Evolutionary conservation across 2,113 vertebrate genomes (phyloP), one percentile per base, ranked within the genome.

Genomic region (Lophochroa leadbeateri): DNA sequence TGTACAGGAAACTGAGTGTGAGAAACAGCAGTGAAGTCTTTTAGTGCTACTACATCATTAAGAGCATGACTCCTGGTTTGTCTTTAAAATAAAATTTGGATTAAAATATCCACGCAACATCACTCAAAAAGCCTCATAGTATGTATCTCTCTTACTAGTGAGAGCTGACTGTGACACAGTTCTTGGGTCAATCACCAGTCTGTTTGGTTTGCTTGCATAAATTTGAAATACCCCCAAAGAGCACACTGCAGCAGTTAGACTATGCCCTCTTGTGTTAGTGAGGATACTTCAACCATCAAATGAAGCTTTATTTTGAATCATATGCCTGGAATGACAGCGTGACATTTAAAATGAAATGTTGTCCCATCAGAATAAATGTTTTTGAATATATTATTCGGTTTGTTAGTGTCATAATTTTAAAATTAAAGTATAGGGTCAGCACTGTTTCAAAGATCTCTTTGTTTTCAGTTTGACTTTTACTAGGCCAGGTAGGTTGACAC

Each of bases 361-460:
- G 78, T 82, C 72, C 64, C 29, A 67, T 87, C 72, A 94, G 90
- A 94, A 97, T 90, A 85, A 90, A 93, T 93, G 52, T 86, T 96
- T 90, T 5, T 49, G 72, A 90, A 46, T 64, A 19, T 68, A 43
- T 92, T 18, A 33, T 52, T 43, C 3, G 21, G 78, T 91, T 94
- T 91, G n/a, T 46, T 96, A 89, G 91, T 96, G 88, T 91, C 74
- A 58, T 83, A 49, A 67, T 67, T 95, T 94, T 83, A 83, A 94
- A 94, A 79, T 83, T 49, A 28, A 86, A 71, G 17, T 44, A 71
- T 60, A 37, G 43, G 60, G 35, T 69, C 67, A 88, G 53, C 67
- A 79, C 4, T 86, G 49, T 90, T 96, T 95, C 47, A 92, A 75
- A 92, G 63, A 16, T 44, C 41, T 88, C 91, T 88, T 92, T 64